phyloP scores from a whole-genome alignment of 2,888 invertebrate species.

The Protodeltote pygarga region DNA sequence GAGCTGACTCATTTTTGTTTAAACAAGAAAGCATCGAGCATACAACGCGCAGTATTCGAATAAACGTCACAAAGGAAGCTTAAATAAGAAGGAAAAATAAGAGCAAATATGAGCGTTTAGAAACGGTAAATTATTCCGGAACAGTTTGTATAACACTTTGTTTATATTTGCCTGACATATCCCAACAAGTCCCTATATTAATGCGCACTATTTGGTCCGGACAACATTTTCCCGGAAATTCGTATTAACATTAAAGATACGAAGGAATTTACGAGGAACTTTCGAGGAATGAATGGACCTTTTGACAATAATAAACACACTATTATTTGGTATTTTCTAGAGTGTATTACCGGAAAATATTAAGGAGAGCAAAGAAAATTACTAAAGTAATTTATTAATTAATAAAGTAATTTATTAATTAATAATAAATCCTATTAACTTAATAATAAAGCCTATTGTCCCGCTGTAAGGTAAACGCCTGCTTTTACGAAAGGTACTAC shows the following conservation, averaged over 20 bases:
- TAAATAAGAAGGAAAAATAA: conserved; percentile 59
- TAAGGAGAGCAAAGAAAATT: too few species aligned
- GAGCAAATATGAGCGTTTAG: conserved; percentile 68
- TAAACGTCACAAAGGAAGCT: conserved; percentile 59
- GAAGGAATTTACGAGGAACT: conserved; percentile 6
- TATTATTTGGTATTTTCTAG: too few species aligned
- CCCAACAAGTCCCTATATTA: conserved; percentile 55
- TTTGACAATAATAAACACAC: background rate
- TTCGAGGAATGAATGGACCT: background rate
- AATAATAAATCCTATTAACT: too few species aligned
- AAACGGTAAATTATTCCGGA: conserved; percentile 71
- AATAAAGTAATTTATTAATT: too few species aligned
- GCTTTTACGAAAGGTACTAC: too few species aligned
- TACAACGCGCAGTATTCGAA: conserved; percentile 51
- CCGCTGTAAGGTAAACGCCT: too few species aligned
- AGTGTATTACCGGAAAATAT: too few species aligned
- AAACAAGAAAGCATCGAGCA: conserved; percentile 40
- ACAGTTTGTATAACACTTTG: conserved; percentile 59
- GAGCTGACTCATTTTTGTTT: conserved; percentile 41
- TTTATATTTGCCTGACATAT: conserved; percentile 66
- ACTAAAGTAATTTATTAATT: too few species aligned
- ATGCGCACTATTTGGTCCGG: conserved; percentile 44
- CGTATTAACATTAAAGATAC: conserved; percentile 22
- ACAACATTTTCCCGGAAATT: conserved; percentile 46
- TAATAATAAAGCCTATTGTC: too few species aligned